Evolutionary conservation across 2,797 vertebrate genomes (phyloP), one percentile per base, ranked within the genome.

Genomic region (Squalus acanthias): DNA sequence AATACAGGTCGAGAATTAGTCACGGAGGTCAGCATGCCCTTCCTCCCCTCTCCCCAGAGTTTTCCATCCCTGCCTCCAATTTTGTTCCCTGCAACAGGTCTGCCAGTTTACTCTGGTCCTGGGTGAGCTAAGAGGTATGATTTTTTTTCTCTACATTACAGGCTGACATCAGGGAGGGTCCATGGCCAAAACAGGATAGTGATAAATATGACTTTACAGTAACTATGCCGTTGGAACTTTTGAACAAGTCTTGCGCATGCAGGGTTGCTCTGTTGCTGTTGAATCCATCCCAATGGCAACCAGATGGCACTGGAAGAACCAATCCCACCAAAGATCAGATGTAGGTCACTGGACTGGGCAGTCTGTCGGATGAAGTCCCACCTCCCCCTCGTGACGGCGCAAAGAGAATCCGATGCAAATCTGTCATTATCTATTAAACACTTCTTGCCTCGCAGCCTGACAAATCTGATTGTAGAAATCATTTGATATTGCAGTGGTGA

Each of bases 381-480:
- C 24, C n/a, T 15, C 17, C 96, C 96, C 96, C 57, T 4, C 97
- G 96, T 97, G 97, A 97, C 97, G 96, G 96, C 96, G 72, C 57
- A 95, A 91, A 53, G 69, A 57, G 39, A 70, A 53, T 95, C 50
- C 15, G 12, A 74, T 74, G 70, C 70, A 57, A 33, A 74, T 76
- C 46, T 57, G 70, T 95, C 94, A 29, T 76, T 76, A 76, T 95
- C 46, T 53, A 95, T 95, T 95, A 95, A 76, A 74, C 22, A 13
- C 6, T n/a, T 76, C 94, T 57, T 26, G 50, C 94, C 94, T 72
- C 69, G 33, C 94, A 74, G 70, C 94, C 29, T 57, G 69, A 95
- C 94, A 95, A 70, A 76, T 57, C 70, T 95, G 70, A 95, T 95
- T 74, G 94, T 20, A 57, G 70, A 57, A 76, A 95, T 95, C 26